Conservation (phyloP, 1,140 invertebrate species). For the Penaeus indicus region DNA sequence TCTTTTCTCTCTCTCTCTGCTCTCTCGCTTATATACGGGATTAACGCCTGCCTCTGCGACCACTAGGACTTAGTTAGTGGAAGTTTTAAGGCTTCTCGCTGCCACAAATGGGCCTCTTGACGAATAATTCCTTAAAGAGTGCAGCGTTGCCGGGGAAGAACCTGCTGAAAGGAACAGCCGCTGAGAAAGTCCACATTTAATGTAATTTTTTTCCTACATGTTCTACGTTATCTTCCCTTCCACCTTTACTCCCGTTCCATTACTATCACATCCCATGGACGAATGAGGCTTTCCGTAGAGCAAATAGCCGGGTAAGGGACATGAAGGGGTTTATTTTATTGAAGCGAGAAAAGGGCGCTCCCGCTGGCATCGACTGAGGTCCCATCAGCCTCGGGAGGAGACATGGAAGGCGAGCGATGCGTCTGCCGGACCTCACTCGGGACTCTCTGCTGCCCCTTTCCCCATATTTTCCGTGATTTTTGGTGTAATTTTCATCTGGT, state of each 20-base stretch:
- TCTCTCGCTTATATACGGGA: slow-evolving; percentile 54
- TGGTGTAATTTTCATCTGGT: too few relatives aligned
- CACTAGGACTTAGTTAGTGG: slow-evolving; percentile 40
- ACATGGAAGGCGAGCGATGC: slow-evolving; percentile 39
- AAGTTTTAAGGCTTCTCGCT: slow-evolving; percentile 46
- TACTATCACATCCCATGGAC: not conserved
- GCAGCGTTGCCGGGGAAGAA: slow-evolving; percentile 40
- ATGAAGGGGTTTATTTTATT: slow-evolving; percentile 40
- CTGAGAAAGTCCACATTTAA: slow-evolving; percentile 52
- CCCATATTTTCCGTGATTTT: not conserved
- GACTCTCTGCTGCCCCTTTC: not conserved
- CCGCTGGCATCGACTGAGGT: slow-evolving; percentile 53
- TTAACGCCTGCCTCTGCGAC: slow-evolving; percentile 31
- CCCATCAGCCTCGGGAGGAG: slow-evolving; percentile 33
- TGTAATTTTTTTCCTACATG: not conserved
- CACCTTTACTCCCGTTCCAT: not conserved
- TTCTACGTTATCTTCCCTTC: not conserved
- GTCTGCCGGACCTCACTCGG: slow-evolving; percentile 37
- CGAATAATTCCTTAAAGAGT: slow-evolving; percentile 47
- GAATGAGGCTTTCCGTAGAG: not conserved
- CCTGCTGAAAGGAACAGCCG: slow-evolving; percentile 18
- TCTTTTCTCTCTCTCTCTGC: slow-evolving; percentile 1
- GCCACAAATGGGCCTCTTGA: slow-evolving; percentile 45
- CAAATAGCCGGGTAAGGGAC: not conserved
- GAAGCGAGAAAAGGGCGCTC: slow-evolving; percentile 59